Conservation (phyloP, 2,113 vertebrate species). For the Turdus rufiventris region DNA sequence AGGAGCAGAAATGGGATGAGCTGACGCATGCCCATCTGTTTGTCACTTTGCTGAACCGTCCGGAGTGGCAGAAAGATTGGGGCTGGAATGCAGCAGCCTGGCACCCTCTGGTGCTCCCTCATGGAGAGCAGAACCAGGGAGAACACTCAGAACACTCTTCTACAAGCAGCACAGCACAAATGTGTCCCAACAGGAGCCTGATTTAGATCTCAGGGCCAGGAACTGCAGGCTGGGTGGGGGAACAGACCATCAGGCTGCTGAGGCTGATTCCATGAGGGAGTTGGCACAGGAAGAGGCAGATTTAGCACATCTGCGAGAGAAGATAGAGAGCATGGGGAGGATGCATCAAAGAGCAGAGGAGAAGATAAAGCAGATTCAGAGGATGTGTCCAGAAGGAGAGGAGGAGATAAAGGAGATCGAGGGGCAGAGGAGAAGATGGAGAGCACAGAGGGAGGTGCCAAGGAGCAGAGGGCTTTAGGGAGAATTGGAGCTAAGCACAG, state of each 20-base stretch:
- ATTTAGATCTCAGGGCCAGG: not conserved
- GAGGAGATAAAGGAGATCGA: not conserved
- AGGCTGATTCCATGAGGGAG: not conserved
- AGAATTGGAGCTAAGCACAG: not conserved
- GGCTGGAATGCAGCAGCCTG: not conserved
- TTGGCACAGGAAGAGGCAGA: not conserved
- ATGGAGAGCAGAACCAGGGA: not conserved
- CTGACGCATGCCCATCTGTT: too few species aligned
- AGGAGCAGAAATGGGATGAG: not conserved
- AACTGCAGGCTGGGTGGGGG: not conserved
- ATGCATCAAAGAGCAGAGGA: not conserved
- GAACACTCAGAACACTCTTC: not conserved
- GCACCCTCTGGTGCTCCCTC: not conserved
- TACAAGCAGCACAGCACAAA: not conserved
- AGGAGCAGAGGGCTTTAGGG: not conserved
- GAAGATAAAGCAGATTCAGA: not conserved
- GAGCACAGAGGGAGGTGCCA: not conserved
- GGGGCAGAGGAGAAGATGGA: not conserved
- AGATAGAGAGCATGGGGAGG: not conserved
- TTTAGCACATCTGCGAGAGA: not conserved
- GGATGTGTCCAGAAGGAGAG: not conserved
- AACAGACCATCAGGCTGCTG: not conserved
- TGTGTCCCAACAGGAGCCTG: too few species aligned
- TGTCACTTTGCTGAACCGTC: not conserved
- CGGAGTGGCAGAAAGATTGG: not conserved